Conservation (phyloP, 2,113 vertebrate species). For the Haliaeetus leucogaster region DNA sequence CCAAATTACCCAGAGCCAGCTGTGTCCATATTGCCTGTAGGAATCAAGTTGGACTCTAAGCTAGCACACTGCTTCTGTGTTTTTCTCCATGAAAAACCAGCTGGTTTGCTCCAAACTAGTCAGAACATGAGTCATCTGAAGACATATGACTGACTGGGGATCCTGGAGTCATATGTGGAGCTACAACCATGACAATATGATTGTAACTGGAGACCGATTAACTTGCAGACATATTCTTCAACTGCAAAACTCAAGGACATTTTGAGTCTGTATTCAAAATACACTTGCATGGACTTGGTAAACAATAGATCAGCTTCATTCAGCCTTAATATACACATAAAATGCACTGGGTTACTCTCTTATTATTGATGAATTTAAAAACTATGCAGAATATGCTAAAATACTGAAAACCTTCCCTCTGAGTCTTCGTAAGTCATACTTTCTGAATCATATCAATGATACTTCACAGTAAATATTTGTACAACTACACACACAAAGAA, state of each 20-base stretch:
- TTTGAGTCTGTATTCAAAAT: not conserved
- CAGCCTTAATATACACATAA: not conserved
- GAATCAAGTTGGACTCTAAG: not conserved
- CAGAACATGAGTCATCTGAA: not conserved
- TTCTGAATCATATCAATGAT: not conserved
- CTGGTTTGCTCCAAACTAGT: not conserved
- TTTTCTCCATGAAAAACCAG: not conserved
- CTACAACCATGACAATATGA: not conserved
- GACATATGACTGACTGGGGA: rapidly evolving
- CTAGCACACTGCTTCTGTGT: not conserved
- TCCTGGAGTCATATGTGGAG: not conserved
- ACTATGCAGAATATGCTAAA: not conserved
- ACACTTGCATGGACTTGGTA: not conserved
- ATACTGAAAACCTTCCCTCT: not conserved
- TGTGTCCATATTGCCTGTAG: not conserved
- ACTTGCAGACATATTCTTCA: not conserved
- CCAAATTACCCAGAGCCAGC: not conserved
- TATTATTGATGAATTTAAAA: not conserved
- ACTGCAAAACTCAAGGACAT: not conserved
- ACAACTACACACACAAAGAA: not conserved
- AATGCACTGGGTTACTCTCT: not conserved
- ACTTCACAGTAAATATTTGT: not conserved
- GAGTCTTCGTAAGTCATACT: not conserved
- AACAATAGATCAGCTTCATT: not conserved
- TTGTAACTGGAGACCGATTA: not conserved